phyloP scores from a whole-genome alignment of 2,888 invertebrate species.

The Apamea monoglypha region DNA sequence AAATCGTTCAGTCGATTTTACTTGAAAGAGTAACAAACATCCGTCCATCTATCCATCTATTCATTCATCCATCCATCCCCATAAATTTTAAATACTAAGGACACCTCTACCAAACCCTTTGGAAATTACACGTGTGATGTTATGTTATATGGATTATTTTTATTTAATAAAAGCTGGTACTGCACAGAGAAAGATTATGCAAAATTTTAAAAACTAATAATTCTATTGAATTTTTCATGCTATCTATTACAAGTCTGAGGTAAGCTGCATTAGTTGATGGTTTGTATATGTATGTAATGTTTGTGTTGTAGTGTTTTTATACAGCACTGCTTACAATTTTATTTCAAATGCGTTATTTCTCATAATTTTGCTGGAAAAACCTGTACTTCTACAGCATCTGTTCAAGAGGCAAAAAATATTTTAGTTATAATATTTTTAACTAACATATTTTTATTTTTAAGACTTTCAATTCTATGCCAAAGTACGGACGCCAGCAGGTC shows the following conservation, averaged over 20 bases:
- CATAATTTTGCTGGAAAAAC: not conserved
- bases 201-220: constrained; percentile 15
- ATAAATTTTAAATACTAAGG: not conserved
- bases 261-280: constrained; percentile 67
- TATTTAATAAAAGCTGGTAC: not conserved
- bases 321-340: not conserved
- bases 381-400: not conserved
- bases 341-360: too few relatives aligned
- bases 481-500: too few relatives aligned
- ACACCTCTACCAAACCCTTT: not conserved
- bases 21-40: too few relatives aligned
- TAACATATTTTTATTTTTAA: not conserved
- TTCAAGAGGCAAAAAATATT: not conserved
- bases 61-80: too few relatives aligned
- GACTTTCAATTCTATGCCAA: too few relatives aligned
- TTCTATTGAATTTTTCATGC: constrained; percentile 73
- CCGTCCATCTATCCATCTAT: too few relatives aligned
- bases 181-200: not conserved
- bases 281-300: not conserved
- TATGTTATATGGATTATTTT: not conserved
- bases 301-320: not conserved
- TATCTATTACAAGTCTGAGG: constrained; percentile 68
- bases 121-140: not conserved
- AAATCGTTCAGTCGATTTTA: too few relatives aligned
- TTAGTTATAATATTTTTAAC: not conserved